These are phyloP conservation scores for Monoplex corrugatus DNA, from an alignment of 2,888 invertebrate species.

Conservation along the genomic window DNA sequence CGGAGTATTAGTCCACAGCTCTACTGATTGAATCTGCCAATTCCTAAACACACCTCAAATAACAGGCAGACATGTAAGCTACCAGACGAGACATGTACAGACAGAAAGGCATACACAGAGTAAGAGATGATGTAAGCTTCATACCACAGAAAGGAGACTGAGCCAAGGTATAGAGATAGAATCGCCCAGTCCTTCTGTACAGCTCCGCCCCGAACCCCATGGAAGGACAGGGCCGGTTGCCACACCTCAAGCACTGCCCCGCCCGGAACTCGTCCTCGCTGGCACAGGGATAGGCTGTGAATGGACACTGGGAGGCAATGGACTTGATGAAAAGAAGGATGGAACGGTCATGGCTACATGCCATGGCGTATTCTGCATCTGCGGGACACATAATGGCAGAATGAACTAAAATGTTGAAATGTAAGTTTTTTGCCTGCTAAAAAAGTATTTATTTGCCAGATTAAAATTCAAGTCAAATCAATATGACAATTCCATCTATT, in stretches of 20 bases:
- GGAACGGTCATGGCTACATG: conserved; percentile 64
- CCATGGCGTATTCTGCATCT: conserved; percentile 50
- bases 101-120: too few species aligned
- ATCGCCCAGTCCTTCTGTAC: conserved; percentile 55
- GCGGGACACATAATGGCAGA: too few species aligned
- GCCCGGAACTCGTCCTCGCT: conserved; percentile 57
- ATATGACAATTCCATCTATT: too few species aligned
- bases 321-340: conserved; percentile 62
- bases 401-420: too few species aligned
- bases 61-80: too few species aligned
- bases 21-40: too few species aligned
- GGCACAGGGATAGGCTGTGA: conserved; percentile 60
- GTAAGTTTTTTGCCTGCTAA: too few species aligned
- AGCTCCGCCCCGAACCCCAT: conserved; percentile 61
- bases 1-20: too few species aligned
- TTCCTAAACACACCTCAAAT: too few species aligned
- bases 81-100: too few species aligned
- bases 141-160: not conserved
- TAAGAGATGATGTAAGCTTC: not conserved
- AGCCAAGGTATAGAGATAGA: conserved; percentile 60
- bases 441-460: too few species aligned
- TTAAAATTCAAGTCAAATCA: too few species aligned
- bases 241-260: conserved; percentile 57
- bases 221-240: conserved; percentile 52
- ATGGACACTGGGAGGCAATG: conserved; percentile 61